Conservation (phyloP, 2,888 invertebrate species). For the Drosophila mercatorum region DNA sequence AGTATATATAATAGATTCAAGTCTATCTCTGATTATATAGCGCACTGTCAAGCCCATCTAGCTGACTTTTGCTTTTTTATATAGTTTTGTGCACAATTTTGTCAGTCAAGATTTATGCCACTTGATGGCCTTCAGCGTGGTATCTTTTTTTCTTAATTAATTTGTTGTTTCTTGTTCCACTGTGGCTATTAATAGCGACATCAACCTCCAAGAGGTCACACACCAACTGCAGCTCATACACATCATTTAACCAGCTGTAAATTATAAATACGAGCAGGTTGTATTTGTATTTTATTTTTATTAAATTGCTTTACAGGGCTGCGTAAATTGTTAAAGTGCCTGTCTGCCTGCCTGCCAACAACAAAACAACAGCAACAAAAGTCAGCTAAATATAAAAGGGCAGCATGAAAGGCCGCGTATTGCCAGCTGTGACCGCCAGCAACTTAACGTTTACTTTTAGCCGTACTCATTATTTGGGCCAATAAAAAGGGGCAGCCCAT, state of each 20-base stretch:
- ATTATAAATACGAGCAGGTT: slow-evolving; percentile 49
- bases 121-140: slow-evolving; percentile 65
- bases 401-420: slow-evolving; percentile 27
- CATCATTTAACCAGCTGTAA: slow-evolving; percentile 40
- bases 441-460: slow-evolving; percentile 30
- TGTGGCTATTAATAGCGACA: slow-evolving; percentile 60
- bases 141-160: slow-evolving; percentile 39
- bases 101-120: slow-evolving; percentile 65
- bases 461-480: slow-evolving; percentile 59
- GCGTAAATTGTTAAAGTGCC: slow-evolving; percentile 55
- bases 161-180: slow-evolving; percentile 40
- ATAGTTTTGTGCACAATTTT: slow-evolving; percentile 37
- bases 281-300: slow-evolving; percentile 29
- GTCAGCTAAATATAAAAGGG: slow-evolving; percentile 18
- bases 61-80: slow-evolving; percentile 4
- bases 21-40: neutral
- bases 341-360: slow-evolving; percentile 2
- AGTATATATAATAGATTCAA: slow-evolving; percentile 7
- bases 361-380: slow-evolving; percentile 14
- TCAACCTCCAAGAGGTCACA: slow-evolving; percentile 57
- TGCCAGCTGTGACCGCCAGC: slow-evolving; percentile 48
- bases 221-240: slow-evolving; percentile 44
- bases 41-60: neutral
- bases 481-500: slow-evolving; percentile 61
- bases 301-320: slow-evolving; percentile 56